phyloP scores from a whole-genome alignment of 2,113 vertebrate species.

The Conger conger region DNA sequence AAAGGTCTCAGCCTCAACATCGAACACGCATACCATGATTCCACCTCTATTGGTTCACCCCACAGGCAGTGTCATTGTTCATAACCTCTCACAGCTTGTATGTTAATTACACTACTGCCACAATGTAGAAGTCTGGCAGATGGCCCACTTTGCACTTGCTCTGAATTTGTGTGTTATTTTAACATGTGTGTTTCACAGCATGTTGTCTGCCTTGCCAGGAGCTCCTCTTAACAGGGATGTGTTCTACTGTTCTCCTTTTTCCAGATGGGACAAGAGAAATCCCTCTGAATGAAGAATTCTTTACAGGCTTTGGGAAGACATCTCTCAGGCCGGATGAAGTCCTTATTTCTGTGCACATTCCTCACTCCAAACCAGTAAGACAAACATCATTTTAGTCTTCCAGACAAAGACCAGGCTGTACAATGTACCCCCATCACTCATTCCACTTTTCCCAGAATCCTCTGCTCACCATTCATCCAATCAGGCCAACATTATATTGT shows the following conservation, averaged over 20 bases:
- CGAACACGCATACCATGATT: neutral
- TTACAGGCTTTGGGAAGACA: constrained; percentile 49
- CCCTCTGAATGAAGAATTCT: constrained; percentile 66
- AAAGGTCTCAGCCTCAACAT: constrained; percentile 55
- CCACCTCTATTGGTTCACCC: neutral
- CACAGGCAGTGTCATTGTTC: neutral
- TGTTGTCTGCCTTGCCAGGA: constrained; percentile 3
- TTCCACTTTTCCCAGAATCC: neutral
- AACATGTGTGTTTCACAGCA: neutral
- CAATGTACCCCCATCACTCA: neutral
- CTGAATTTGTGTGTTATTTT: neutral
- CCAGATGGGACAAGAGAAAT: constrained; percentile 52
- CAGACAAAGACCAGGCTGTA: neutral
- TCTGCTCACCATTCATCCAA: neutral
- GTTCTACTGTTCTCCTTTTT: neutral
- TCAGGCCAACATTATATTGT: neutral
- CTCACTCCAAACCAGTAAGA: constrained; percentile 65
- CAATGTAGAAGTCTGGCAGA: neutral
- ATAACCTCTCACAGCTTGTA: neutral
- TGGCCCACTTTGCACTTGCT: neutral
- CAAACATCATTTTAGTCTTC: neutral
- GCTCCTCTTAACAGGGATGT: neutral
- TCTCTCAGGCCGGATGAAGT: constrained; percentile 68
- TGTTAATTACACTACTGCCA: neutral
- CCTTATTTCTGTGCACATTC: constrained; percentile 68